A percentile compares a stretch with the other conserved stretches of the same genome.
phyloP scores from a whole-genome alignment of 2,797 vertebrate genomes.

The Myotis vivesi region DNA sequence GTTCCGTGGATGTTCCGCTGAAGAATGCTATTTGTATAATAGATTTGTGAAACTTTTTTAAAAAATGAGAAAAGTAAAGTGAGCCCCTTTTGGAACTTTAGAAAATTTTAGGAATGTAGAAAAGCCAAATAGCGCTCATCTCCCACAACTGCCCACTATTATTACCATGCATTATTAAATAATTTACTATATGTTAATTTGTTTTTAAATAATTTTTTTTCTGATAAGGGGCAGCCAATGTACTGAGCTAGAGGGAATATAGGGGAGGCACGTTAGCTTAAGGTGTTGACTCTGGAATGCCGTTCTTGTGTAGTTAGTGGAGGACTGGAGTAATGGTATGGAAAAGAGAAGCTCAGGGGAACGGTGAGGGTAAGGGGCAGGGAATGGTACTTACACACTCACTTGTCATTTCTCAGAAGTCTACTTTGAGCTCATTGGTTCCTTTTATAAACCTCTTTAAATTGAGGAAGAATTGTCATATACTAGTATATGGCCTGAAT shows the following conservation, averaged over 20 bases:
- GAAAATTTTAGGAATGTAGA: background rate
- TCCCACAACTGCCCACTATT: background rate
- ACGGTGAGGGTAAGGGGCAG: background rate
- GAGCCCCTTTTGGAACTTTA: background rate
- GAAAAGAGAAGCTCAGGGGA: background rate
- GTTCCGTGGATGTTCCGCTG: background rate
- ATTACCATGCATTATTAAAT: background rate
- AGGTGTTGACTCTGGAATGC: background rate
- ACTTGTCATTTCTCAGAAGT: background rate
- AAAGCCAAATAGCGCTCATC: background rate
- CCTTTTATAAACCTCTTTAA: background rate
- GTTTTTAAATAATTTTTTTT: background rate
- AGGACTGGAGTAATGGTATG: background rate
- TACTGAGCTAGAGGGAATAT: background rate
- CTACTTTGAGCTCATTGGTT: background rate
- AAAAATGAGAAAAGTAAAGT: background rate
- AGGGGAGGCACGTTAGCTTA: background rate
- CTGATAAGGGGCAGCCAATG: background rate
- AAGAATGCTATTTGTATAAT: background rate
- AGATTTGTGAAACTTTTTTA: background rate
- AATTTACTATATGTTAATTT: background rate
- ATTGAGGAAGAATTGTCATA: background rate
- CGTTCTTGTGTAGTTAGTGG: background rate
- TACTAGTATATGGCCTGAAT: background rate
- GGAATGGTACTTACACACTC: background rate